A percentile compares a stretch with the other conserved stretches of the same genome.
Conservation (phyloP, 2,888 invertebrate genomes). For the Colletes collaris region DNA sequence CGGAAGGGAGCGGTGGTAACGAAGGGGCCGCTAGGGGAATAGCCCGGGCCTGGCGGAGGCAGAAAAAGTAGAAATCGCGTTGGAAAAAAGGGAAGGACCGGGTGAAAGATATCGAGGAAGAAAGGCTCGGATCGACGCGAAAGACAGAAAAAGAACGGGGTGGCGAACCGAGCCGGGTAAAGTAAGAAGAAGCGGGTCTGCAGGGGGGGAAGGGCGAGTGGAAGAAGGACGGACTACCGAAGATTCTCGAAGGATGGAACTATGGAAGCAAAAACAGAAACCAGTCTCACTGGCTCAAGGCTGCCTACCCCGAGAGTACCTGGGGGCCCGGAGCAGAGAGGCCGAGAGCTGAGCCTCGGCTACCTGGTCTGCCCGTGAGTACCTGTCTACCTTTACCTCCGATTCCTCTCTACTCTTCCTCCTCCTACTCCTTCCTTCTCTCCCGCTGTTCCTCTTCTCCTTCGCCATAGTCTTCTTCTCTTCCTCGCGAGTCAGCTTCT, state of each 20-base stretch:
- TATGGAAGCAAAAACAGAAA: slow-evolving; percentile 81
- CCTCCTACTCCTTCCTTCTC: slow-evolving; percentile 35
- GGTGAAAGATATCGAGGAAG: slow-evolving; percentile 56
- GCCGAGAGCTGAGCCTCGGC: slow-evolving; percentile 46
- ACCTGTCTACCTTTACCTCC: slow-evolving; percentile 66
- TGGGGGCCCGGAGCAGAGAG: slow-evolving; percentile 44
- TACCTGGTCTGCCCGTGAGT: slow-evolving; percentile 67
- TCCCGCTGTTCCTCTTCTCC: slow-evolving; percentile 34
- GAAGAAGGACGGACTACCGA: slow-evolving; percentile 78
- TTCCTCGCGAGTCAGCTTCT: slow-evolving; percentile 40
- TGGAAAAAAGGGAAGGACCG: slow-evolving; percentile 34
- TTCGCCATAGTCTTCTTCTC: slow-evolving; percentile 22
- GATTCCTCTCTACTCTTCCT: slow-evolving; percentile 54
- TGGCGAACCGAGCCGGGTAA: slow-evolving; percentile 52
- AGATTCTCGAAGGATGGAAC: slow-evolving; percentile 80
- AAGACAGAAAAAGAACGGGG: slow-evolving; percentile 53
- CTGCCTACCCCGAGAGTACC: slow-evolving; percentile 72
- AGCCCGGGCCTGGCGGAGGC: slow-evolving; percentile 3
- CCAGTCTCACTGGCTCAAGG: slow-evolving; percentile 83
- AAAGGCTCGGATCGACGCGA: slow-evolving; percentile 52
- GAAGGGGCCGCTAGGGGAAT: slow-evolving; percentile 22
- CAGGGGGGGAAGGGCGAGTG: slow-evolving; percentile 68
- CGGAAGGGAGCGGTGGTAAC: slow-evolving; percentile 24
- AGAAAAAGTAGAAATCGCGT: slow-evolving; percentile 33
- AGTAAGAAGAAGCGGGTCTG: slow-evolving; percentile 60